phyloP scores from a whole-genome alignment of 2,797 vertebrate species.

The Garrulus glandarius region DNA sequence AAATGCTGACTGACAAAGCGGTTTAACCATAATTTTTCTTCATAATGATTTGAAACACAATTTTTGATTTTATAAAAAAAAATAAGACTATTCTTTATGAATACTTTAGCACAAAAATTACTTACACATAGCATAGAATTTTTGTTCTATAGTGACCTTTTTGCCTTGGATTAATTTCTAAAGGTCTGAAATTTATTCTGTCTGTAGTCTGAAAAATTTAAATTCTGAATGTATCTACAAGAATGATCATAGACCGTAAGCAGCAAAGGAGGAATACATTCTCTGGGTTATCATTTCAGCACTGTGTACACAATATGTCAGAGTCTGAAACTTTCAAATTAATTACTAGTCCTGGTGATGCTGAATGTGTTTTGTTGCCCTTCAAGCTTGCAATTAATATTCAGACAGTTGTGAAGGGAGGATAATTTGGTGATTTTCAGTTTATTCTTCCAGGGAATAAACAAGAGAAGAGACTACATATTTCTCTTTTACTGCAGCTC shows the following conservation, averaged over 20 bases:
- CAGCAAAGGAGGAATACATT: slow-evolving; percentile 42
- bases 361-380: slow-evolving; percentile 62
- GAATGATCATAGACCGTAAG: slow-evolving; percentile 39
- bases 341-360: slow-evolving; percentile 68
- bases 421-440: slow-evolving; percentile 75
- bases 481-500: slow-evolving; percentile 50
- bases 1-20: neutral
- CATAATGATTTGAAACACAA: neutral
- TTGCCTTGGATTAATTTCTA: slow-evolving; percentile 29
- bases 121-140: neutral
- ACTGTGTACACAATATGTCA: slow-evolving; percentile 46
- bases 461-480: slow-evolving; percentile 51
- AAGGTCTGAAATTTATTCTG: slow-evolving; percentile 38
- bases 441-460: slow-evolving; percentile 73
- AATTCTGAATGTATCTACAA: slow-evolving; percentile 43
- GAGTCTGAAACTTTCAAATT: slow-evolving; percentile 65
- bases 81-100: neutral
- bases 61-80: neutral
- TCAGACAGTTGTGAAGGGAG: slow-evolving; percentile 69
- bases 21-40: slow-evolving; percentile 19
- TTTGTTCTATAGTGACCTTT: neutral
- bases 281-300: slow-evolving; percentile 46
- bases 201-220: slow-evolving; percentile 46
- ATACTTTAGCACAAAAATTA: neutral
- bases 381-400: slow-evolving; percentile 76